Base-by-base conservation (phyloP, 2,797 vertebrate species). In the Neosilurus mollespiculum region DNA sequence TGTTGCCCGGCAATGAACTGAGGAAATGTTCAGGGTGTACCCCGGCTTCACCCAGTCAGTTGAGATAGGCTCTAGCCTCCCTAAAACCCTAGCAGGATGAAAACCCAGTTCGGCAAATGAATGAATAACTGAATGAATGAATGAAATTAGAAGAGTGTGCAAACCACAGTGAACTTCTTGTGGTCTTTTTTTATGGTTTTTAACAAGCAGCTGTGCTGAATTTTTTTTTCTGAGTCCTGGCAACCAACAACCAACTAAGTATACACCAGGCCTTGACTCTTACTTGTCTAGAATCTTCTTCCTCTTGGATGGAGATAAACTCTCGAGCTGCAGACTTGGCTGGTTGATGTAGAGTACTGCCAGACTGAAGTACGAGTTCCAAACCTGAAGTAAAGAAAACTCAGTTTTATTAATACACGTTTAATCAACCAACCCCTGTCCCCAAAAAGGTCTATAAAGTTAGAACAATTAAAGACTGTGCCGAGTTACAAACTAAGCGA, bases 351-450 rank as follows among this genome's bases (percentile, higher is more conserved):
- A 99, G 86, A 99, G 91, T 76, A 99, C 98, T 43, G 96, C 97
- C 87, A 99, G 94, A 90, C 97, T 99, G 93, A 99, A 99, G 85
- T 99, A 99, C 37, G 97, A 99, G 93, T 98, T 99, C 98, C 98
- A 99, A 83, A 99, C 97, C 98, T 99, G 91, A 66, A 7, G 12
- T 34, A 70, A 22, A 83, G 59, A 84, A 37, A 18, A 9, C 9
- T 58, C 22, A 49, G 62, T 62, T 49, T 78, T 9, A 64, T 51
- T 9, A 51, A 24, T 64, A 51, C 22, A 49, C 20, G 43, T 34
- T 22, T 37, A 77, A 12, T n/a, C 22, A 4, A 16, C n/a, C 2
- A 6, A 9, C 22, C 12, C 8, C 2, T 43, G 4, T 43, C 8
- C 43, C 4, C 43, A 43, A 43, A 43, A 43, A 5, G 43, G 43